Evolutionary conservation across 2,113 vertebrate species (phyloP), one percentile per base, ranked within the genome.

Genomic region (Perccottus glenii): DNA sequence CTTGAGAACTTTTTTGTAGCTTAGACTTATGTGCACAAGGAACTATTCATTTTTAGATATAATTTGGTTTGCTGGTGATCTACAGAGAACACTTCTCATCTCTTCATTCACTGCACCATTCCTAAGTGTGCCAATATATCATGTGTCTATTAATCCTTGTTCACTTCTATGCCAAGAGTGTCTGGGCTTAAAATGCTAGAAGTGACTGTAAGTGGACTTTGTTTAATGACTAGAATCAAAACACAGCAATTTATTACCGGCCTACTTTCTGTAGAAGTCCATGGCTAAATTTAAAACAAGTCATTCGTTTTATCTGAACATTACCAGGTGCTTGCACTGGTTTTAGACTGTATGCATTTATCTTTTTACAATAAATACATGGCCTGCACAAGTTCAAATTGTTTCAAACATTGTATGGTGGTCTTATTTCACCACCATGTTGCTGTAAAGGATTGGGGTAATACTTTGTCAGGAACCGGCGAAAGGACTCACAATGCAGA

Each of bases 181-280:
- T 47, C 42, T 56, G 6, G 43, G 53, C 67, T 19, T 77, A 67
- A 77, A 75, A 56, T 67, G 42, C 44, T 0, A 1, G 57, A 60
- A 75, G 58, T 67, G 48, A 56, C 33, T 52, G 0, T 11, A 66
- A 77, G 77, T 70, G 65, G 68, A 45, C 67, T 73, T 53, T 77
- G 51, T 44, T 0, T 43, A 44, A 51, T 0, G 11, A 38, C 58
- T 19, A 27, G 32, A 63, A 64, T 69, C 55, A 64, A 73, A 70
- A 62, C 19, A 48, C 7, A 40, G 36, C 15, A 35, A 60, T 66
- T 68, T 72, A 80, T 76, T 36, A 52, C 35, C 7, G 40, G 27
- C 53, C 9, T 1, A 2, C 1, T 69, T 33, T 12, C 27, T 68
- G 9, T 58, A 44, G 50, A 46, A 52, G 14, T 57, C 15, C 35